These are phyloP conservation scores for Campaea margaritaria DNA, from an alignment of 2,888 invertebrate species.

Conservation along the genomic window DNA sequence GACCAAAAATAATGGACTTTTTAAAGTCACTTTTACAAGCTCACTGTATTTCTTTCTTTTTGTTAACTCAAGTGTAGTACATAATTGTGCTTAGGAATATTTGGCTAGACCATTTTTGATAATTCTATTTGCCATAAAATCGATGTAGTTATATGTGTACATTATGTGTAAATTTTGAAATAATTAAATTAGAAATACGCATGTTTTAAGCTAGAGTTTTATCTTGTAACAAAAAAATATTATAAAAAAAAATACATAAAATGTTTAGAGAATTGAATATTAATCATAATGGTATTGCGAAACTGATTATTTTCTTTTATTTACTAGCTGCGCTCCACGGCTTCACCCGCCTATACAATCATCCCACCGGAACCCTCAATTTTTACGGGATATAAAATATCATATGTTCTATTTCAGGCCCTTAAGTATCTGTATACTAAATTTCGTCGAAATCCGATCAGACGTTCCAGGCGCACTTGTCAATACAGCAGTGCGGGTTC, in stretches of 20 bases:
- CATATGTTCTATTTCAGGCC: too few species aligned
- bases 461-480: too few species aligned
- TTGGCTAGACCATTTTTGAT: conserved; percentile 11
- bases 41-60: not conserved
- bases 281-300: conserved; percentile 52
- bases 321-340: conserved; percentile 10
- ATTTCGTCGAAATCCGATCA: too few species aligned
- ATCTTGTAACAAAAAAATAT: conserved; percentile 48
- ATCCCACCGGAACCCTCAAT: too few species aligned
- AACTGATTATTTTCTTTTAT: conserved; percentile 36
- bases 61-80: not conserved
- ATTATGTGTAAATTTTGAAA: conserved; percentile 57
- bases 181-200: conserved; percentile 41
- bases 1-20: too few species aligned
- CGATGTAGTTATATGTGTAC: conserved; percentile 47
- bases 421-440: too few species aligned
- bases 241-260: conserved; percentile 49
- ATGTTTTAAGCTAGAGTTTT: conserved; percentile 56
- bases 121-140: conserved; percentile 28
- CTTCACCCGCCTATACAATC: too few species aligned
- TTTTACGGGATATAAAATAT: too few species aligned
- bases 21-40: too few species aligned
- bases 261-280: conserved; percentile 56
- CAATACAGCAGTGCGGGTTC: too few species aligned
- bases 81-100: not conserved